Conservation (phyloP, 2,888 invertebrate species). For the Didymodactylos carnosus region DNA sequence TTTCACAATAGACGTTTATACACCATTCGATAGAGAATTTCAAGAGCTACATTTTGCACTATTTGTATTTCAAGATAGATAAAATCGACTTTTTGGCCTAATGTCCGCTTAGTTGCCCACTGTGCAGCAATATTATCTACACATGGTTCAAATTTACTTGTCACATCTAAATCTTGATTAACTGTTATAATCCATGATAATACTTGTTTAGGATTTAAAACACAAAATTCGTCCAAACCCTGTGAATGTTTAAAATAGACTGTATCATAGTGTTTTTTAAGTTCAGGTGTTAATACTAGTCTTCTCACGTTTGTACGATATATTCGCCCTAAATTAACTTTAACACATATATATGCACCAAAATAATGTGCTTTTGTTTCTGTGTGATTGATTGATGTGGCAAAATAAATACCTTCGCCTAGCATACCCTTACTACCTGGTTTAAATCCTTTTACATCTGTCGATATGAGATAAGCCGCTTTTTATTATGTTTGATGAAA, state of each 20-base stretch:
- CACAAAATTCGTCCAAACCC: neutral
- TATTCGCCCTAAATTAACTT: neutral
- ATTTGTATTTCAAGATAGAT: too few relatives aligned
- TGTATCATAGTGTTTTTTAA: neutral
- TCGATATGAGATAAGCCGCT: neutral
- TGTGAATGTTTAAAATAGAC: neutral
- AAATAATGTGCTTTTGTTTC: neutral
- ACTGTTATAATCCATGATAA: neutral
- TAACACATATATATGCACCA: neutral
- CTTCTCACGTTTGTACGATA: neutral
- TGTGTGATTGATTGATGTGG: neutral
- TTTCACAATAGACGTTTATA: too few relatives aligned
- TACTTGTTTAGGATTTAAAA: neutral
- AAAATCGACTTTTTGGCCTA: too few relatives aligned
- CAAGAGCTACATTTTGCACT: too few relatives aligned
- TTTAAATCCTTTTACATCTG: neutral
- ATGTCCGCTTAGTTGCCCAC: too few relatives aligned
- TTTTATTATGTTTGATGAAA: neutral
- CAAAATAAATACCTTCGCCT: neutral
- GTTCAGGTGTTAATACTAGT: neutral
- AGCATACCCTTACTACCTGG: neutral
- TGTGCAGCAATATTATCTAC: too few relatives aligned
- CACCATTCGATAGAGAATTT: too few relatives aligned
- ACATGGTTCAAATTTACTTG: too few relatives aligned
- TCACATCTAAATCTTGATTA: too few relatives aligned